phyloP scores from a whole-genome alignment of 1,140 invertebrate species.

The Liolophura sinensis region DNA sequence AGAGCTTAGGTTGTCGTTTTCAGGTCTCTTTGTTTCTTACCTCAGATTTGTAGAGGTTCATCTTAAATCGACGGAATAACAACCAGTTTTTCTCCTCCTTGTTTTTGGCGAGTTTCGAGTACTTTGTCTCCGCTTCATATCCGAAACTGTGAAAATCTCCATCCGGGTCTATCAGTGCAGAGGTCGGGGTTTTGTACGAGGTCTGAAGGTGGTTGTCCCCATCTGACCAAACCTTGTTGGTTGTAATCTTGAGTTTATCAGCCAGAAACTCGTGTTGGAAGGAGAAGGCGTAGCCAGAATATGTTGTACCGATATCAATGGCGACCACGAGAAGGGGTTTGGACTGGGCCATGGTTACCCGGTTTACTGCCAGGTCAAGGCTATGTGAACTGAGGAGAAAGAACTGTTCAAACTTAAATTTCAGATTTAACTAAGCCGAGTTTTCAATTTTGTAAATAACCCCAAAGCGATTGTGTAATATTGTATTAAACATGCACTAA shows the following conservation, averaged over 20 bases:
- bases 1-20: no score
- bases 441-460: no score
- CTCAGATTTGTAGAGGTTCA: conserved; percentile 23
- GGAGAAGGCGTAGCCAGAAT: conserved; percentile 32
- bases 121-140: conserved; percentile 18
- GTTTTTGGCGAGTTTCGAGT: conserved; percentile 14
- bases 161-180: conserved; percentile 11
- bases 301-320: conserved; percentile 36
- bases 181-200: conserved; percentile 15
- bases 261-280: conserved; percentile 24
- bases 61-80: conserved; percentile 21
- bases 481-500: no score
- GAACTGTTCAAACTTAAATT: no score
- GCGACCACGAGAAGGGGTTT: conserved; percentile 22
- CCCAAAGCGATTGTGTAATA: no score
- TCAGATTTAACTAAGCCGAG: no score
- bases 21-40: conserved; percentile 7
- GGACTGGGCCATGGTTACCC: no score
- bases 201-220: conserved; percentile 8
- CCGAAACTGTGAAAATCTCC: conserved; percentile 21
- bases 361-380: no score
- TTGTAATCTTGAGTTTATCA: conserved; percentile 20
- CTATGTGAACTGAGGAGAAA: no score
- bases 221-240: conserved; percentile 17
- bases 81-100: conserved; percentile 16